These are phyloP conservation scores for Crematogaster levior DNA, from an alignment of 2,888 invertebrate species.

Conservation along the genomic window DNA sequence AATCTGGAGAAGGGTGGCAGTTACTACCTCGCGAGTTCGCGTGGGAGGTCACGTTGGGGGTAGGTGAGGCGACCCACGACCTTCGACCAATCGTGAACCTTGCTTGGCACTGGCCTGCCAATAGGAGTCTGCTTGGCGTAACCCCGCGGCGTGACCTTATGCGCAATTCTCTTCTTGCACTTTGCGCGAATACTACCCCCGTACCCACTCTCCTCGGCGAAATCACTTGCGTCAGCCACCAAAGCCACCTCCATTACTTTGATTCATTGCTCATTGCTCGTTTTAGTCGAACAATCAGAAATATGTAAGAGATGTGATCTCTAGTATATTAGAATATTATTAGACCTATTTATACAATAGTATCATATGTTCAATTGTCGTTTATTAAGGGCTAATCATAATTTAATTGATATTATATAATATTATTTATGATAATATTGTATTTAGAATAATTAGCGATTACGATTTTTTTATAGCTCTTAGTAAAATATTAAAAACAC, in stretches of 20 bases:
- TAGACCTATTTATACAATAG: background rate
- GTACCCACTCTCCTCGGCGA: slow-evolving; percentile 1
- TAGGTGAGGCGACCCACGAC: slow-evolving; percentile 84
- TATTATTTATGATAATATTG: slow-evolving; percentile 1
- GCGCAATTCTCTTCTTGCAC: slow-evolving; percentile 78
- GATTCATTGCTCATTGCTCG: background rate
- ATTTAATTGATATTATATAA: slow-evolving; percentile 11
- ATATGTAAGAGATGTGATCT: background rate
- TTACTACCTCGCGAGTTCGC: slow-evolving; percentile 80
- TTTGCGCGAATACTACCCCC: slow-evolving; percentile 76
- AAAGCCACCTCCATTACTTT: background rate
- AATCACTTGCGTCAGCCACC: slow-evolving; percentile 20
- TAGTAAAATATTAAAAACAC: background rate
- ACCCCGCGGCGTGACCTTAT: slow-evolving; percentile 77
- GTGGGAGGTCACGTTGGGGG: slow-evolving; percentile 82
- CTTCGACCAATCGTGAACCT: slow-evolving; percentile 82
- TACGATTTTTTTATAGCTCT: background rate
- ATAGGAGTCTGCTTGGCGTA: slow-evolving; percentile 73
- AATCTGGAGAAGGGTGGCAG: slow-evolving; percentile 68
- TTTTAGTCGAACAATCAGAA: slow-evolving; percentile 5
- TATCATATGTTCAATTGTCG: background rate
- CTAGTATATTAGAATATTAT: background rate
- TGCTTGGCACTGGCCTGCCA: slow-evolving; percentile 79
- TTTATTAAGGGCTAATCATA: background rate
- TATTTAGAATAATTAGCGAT: background rate